Conservation (phyloP, 2,888 invertebrate species). For the Auanema sp. region DNA sequence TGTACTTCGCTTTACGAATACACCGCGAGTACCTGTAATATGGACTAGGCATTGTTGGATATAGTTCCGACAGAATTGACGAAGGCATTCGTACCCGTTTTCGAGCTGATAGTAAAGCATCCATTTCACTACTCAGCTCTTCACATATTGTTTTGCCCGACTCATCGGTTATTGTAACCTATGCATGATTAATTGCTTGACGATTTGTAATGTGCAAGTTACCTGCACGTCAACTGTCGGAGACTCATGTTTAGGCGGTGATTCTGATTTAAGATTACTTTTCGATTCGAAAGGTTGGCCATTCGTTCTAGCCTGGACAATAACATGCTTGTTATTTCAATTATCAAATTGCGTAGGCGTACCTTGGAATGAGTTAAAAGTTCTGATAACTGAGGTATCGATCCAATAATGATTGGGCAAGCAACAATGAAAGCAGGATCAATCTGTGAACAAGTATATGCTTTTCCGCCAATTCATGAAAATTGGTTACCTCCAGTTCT, state of each 20-base stretch:
- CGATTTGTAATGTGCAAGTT: too few relatives aligned
- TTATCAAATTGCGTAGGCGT: neutral
- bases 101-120: conserved; percentile 49
- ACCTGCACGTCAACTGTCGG: conserved; percentile 26
- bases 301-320: neutral
- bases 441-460: conserved; percentile 29
- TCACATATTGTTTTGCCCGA: conserved; percentile 44
- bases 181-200: neutral
- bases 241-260: conserved; percentile 30
- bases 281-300: conserved; percentile 25
- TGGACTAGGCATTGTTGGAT: conserved; percentile 62
- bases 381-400: conserved; percentile 59
- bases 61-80: conserved; percentile 61
- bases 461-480: conserved; percentile 2
- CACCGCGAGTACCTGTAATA: conserved; percentile 52
- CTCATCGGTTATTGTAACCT: conserved; percentile 58
- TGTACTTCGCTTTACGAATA: neutral
- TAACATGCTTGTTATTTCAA: conserved; percentile 8
- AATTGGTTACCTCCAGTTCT: conserved; percentile 51
- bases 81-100: conserved; percentile 63
- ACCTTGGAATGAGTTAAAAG: conserved; percentile 46
- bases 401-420: conserved; percentile 58
- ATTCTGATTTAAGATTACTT: conserved; percentile 34
- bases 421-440: conserved; percentile 42
- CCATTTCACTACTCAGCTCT: conserved; percentile 51